A percentile compares a stretch with the other conserved stretches of the same genome.
phyloP scores from a whole-genome alignment of 2,113 vertebrate species.

The Callospermophilus lateralis region DNA sequence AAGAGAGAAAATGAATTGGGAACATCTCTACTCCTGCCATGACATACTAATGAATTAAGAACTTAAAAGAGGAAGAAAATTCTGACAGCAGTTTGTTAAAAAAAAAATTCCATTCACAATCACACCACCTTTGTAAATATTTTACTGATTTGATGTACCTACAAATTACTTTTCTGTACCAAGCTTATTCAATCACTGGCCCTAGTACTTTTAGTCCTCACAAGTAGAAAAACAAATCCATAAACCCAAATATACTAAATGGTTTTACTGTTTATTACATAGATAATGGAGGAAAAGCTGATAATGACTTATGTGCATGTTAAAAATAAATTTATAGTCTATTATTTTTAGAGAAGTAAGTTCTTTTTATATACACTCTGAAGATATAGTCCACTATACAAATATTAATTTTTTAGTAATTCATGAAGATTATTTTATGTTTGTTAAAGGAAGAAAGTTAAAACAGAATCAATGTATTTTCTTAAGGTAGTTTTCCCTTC shows the following conservation, averaged over 20 bases:
- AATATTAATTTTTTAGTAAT: background rate
- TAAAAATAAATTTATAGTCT: background rate
- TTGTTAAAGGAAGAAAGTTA: slow-evolving; percentile 42
- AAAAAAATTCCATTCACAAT: slow-evolving; percentile 68
- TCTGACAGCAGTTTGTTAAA: background rate
- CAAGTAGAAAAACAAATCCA: background rate
- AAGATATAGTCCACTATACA: background rate
- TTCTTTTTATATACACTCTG: background rate
- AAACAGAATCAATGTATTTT: background rate
- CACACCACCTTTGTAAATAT: slow-evolving; percentile 61
- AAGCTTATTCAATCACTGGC: slow-evolving; percentile 5
- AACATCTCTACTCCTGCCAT: slow-evolving; percentile 66
- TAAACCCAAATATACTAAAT: background rate
- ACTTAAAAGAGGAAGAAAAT: slow-evolving; percentile 63
- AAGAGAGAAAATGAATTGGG: slow-evolving; percentile 74
- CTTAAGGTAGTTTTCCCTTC: background rate
- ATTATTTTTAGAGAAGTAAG: background rate
- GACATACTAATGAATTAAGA: slow-evolving; percentile 79
- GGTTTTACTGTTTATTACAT: slow-evolving; percentile 17
- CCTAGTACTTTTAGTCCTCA: background rate
- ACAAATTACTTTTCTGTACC: slow-evolving; percentile 2
- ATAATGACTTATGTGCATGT: background rate
- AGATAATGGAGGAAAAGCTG: background rate
- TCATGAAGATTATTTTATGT: background rate
- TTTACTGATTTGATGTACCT: slow-evolving; percentile 63